Base-by-base conservation (phyloP, 2,888 invertebrate genomes). In the Marronus borbonicus region DNA sequence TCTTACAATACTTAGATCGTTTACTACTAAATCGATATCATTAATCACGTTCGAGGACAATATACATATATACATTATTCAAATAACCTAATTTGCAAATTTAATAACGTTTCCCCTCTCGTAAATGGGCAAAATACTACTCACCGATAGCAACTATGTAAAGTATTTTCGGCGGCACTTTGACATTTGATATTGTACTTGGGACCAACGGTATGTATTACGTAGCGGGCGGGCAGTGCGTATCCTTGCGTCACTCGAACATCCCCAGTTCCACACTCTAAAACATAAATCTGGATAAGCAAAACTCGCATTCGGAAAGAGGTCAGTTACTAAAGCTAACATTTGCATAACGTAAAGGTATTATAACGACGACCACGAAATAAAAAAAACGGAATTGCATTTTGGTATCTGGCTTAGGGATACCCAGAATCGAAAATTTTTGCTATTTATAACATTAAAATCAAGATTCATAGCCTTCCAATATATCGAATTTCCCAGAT, bases 131-230 rank as follows among this genome's bases (percentile, higher is more conserved):
- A 76, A 70, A 70, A 50, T 36, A 44, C 17, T 74, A 74, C 60
- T 79, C 88, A 97, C 94, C 96, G 95, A 90, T 98, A 98, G 88
- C 97, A 97, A 87, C 93, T 94, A 88, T 95, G 96, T 83, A 98
- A 91, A 65, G 97, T 95, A 86, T 94, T 96, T 90, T 97, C 97
- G 50, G 97, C 96, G 76, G 97, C 97, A 79, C 96, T 95, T 90
- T 95, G 94, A 89, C 97, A 97, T 90, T 95, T 96, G 85, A 94
- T 91, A 87, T 94, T 94, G 89, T 95, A 96, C 86, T 94, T 93
- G 83, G 97, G 97, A 84, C 95, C 94, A 84, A 97, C 97, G 8
- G 97, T 97, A 90, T 98, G 97, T 82, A 97, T 93, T 85, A 98
- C 92, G 90, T 95, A 95, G 82, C 96, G 93, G 82, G 96, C 94